Percentiles rank a stretch among this genome's conserved stretches.
phyloP scores from a whole-genome alignment of 2,797 vertebrate genomes.

The Anabas testudineus region DNA sequence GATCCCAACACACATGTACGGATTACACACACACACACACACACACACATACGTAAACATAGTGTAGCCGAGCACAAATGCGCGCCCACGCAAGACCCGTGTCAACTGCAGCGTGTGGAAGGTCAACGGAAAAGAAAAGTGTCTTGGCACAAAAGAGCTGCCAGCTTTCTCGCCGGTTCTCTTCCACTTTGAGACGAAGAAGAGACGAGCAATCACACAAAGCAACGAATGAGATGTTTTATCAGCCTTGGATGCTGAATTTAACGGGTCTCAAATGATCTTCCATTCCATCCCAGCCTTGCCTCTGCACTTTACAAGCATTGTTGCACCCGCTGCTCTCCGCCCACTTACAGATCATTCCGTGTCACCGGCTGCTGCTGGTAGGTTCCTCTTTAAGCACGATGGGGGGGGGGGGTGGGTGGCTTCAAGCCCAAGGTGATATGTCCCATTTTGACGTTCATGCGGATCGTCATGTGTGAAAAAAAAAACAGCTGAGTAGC shows the following conservation, averaged over 20 bases:
- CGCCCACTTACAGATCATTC: conserved; percentile 44
- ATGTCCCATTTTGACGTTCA: conserved; percentile 70
- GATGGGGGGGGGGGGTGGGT: no score
- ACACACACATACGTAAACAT: conserved; percentile 30
- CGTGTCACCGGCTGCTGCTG: conserved; percentile 47
- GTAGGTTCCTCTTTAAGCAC: conserved; percentile 52
- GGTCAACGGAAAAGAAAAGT: conserved; percentile 23
- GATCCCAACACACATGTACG: conserved; percentile 50
- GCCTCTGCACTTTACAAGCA: conserved; percentile 1
- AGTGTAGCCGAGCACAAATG: background rate
- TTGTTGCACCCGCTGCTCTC: conserved; percentile 5
- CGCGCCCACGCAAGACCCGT: background rate
- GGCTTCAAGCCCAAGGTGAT: conserved; percentile 67
- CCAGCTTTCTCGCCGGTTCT: background rate
- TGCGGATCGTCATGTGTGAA: conserved; percentile 42
- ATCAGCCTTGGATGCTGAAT: conserved; percentile 7
- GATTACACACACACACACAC: conserved; percentile 6
- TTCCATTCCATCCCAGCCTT: conserved; percentile 11
- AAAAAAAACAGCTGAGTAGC: conserved; percentile 40
- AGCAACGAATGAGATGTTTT: conserved; percentile 9
- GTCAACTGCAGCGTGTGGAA: conserved; percentile 4
- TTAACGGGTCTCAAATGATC: conserved; percentile 19
- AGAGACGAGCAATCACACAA: background rate
- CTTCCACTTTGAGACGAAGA: background rate
- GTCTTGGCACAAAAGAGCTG: background rate